Conservation (phyloP, 1,140 invertebrate species). For the Tetramorium simillimum region DNA sequence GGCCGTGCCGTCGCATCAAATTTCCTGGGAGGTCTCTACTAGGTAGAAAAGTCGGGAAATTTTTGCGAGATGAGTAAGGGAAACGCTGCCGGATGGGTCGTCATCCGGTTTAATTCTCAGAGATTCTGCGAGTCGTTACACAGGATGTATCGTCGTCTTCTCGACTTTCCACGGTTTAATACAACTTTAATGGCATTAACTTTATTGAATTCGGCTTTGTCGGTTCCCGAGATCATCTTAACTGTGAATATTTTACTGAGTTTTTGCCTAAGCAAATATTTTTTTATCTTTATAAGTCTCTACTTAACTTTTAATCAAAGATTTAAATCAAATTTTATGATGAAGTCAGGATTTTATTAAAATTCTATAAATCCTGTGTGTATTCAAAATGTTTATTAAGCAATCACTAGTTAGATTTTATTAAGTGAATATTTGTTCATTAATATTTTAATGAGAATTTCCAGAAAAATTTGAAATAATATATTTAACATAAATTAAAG, state of each 20-base stretch:
- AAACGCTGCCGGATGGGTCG: slow-evolving; percentile 1
- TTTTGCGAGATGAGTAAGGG: slow-evolving; percentile 8
- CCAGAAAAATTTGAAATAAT: background rate
- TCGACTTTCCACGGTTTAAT: slow-evolving; percentile 23
- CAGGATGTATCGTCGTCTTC: slow-evolving; percentile 17
- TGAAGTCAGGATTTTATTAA: background rate
- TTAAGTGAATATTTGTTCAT: background rate
- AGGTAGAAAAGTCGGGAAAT: background rate
- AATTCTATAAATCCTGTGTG: background rate
- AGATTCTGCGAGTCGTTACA: slow-evolving; percentile 3
- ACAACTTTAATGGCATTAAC: background rate
- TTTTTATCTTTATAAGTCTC: background rate
- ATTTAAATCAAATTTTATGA: background rate
- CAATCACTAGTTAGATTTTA: background rate
- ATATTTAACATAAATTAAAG: background rate
- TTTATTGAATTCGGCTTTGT: slow-evolving; percentile 1
- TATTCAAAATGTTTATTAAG: background rate
- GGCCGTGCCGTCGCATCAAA: background rate
- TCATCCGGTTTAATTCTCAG: slow-evolving; percentile 27
- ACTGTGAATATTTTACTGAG: background rate
- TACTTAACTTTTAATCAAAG: background rate
- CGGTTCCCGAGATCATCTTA: background rate
- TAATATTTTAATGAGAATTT: background rate
- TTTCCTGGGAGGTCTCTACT: background rate
- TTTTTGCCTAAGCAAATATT: background rate